These are phyloP conservation scores for Platynereis dumerilii DNA, from an alignment of 2,888 invertebrate genomes.

Conservation along the genomic window DNA sequence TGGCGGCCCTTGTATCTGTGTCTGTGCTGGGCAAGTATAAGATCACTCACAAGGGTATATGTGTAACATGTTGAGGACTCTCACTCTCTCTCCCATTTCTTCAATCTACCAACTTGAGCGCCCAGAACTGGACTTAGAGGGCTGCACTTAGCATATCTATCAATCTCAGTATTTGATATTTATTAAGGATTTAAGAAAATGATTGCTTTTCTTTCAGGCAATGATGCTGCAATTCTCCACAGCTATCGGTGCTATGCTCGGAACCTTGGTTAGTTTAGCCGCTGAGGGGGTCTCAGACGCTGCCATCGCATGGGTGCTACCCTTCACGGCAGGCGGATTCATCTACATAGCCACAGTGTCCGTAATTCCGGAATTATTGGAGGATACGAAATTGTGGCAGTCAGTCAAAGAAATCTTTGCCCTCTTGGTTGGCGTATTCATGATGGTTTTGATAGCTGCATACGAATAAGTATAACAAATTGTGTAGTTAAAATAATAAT, in stretches of 20 bases:
- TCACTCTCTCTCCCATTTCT: too few species aligned
- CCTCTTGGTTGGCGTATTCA: conserved; percentile 85
- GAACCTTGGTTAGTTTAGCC: conserved; percentile 87
- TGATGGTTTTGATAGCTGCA: conserved; percentile 94
- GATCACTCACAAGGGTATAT: too few species aligned
- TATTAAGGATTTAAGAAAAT: too few species aligned
- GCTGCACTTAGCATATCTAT: too few species aligned
- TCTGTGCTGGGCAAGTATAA: too few species aligned
- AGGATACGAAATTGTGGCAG: conserved; percentile 85
- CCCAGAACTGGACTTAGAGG: too few species aligned
- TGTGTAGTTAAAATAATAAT: too few species aligned
- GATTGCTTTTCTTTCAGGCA: conserved; percentile 68
- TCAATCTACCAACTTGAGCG: too few species aligned
- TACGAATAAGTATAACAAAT: conserved; percentile 67
- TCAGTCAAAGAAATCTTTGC: conserved; percentile 90
- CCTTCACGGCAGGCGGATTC: conserved; percentile 98
- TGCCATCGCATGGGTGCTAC: conserved; percentile 78
- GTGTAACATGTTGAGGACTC: too few species aligned
- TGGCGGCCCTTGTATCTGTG: too few species aligned
- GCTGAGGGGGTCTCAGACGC: conserved; percentile 72
- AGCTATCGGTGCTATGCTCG: conserved; percentile 92
- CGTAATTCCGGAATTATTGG: conserved; percentile 94
- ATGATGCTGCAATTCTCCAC: conserved; percentile 93
- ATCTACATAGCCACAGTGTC: conserved; percentile 99
- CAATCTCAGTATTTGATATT: too few species aligned